Evolutionary conservation across 1,140 invertebrate genomes (phyloP).

Genomic region (Sipha flava): DNA sequence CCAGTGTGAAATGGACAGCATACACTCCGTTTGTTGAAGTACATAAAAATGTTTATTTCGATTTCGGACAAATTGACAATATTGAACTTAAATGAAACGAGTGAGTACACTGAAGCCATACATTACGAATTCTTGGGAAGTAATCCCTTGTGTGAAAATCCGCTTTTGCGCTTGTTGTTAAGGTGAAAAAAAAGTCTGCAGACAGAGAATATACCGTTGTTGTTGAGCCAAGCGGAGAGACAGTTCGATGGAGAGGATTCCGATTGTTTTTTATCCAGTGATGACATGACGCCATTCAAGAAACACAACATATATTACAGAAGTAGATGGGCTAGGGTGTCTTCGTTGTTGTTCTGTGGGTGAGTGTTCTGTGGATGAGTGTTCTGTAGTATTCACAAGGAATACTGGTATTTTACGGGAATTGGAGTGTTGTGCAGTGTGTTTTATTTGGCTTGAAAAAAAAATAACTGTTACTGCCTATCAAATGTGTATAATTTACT

Average conservation of each 20-base stretch:
- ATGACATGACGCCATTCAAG: constrained; percentile 23
- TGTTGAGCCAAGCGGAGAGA: constrained; percentile 26
- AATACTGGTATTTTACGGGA: neutral
- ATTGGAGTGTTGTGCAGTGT: neutral
- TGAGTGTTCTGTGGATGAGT: neutral
- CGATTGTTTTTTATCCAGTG: constrained; percentile 17
- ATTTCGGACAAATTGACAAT: neutral
- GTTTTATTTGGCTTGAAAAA: neutral
- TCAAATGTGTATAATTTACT: too few relatives aligned
- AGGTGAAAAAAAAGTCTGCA: constrained; percentile 26
- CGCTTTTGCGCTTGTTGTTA: neutral
- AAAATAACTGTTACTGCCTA: neutral
- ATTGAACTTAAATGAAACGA: constrained; percentile 20
- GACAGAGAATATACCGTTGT: constrained; percentile 8
- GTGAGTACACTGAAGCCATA: neutral
- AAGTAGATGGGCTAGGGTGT: constrained; percentile 11
- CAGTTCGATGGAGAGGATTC: constrained; percentile 25
- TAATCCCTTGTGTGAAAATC: too few relatives aligned
- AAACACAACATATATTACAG: constrained; percentile 22
- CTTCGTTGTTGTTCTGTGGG: constrained; percentile 13
- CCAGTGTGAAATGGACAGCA: neutral
- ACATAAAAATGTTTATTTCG: neutral
- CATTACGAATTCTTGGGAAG: neutral
- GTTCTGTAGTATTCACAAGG: neutral
- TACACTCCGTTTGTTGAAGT: neutral